These are phyloP conservation scores for Sycophaga agraensis DNA, from an alignment of 1,140 invertebrate genomes.

Conservation along the genomic window DNA sequence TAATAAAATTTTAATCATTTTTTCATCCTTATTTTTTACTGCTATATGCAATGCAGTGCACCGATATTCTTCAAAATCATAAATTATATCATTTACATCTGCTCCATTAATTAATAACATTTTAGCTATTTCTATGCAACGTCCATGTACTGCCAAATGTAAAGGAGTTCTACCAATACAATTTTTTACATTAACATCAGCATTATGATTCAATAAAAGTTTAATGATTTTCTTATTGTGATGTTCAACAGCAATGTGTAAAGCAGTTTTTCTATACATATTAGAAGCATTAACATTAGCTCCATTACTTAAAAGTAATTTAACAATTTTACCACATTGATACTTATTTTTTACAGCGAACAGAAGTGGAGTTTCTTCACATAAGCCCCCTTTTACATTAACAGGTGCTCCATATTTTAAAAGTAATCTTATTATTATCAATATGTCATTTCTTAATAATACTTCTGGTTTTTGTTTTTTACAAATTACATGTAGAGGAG, in stretches of 20 bases:
- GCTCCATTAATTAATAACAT: constrained; percentile 11
- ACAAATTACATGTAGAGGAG: constrained; percentile 19
- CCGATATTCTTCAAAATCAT: constrained; percentile 17
- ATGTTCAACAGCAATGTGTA: constrained; percentile 21
- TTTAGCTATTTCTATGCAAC: constrained; percentile 13
- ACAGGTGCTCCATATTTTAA: constrained; percentile 18
- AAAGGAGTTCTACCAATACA: constrained; percentile 15
- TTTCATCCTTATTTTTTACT: constrained; percentile 26
- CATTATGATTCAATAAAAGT: constrained; percentile 14
- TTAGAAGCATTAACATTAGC: constrained; percentile 21
- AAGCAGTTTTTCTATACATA: constrained; percentile 18
- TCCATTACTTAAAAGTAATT: constrained; percentile 12
- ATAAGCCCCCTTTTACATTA: constrained; percentile 20
- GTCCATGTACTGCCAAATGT: constrained; percentile 7
- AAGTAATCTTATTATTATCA: constrained; percentile 20
- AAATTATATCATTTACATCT: constrained; percentile 21
- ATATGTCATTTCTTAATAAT: constrained; percentile 6
- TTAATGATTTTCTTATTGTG: constrained; percentile 17
- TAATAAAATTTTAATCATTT: constrained; percentile 19
- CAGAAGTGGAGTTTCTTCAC: constrained; percentile 19
- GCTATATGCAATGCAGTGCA: constrained; percentile 23
- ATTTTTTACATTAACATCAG: constrained; percentile 25
- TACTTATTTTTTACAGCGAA: constrained; percentile 19
- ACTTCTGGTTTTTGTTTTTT: constrained; percentile 14
- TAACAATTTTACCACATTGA: constrained; percentile 17